Conservation (phyloP, 2,888 invertebrate genomes). For the Cremastobaeus sp. region DNA sequence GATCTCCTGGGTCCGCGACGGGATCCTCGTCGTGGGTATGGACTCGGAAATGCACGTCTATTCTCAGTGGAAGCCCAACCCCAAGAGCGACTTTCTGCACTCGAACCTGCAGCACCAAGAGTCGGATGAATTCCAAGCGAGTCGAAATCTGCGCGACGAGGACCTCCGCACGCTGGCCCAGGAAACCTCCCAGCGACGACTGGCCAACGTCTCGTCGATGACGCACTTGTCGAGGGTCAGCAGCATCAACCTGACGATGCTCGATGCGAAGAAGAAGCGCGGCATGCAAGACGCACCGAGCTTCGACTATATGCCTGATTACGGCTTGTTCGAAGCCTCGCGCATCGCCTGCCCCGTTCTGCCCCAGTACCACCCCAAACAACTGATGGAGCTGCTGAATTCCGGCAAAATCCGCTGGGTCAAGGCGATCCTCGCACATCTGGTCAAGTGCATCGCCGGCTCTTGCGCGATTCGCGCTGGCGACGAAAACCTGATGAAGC, state of each 20-base stretch:
- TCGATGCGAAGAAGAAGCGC: constrained; percentile 85
- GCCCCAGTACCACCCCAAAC: constrained; percentile 99
- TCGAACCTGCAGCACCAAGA: constrained; percentile 79
- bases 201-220: constrained; percentile 87
- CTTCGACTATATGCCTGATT: constrained; percentile 93
- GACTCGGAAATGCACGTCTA: constrained; percentile 99
- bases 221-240: constrained; percentile 90
- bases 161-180: constrained; percentile 84
- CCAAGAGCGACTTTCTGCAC: constrained; percentile 74
- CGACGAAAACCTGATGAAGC: constrained; percentile 77
- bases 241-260: constrained; percentile 89
- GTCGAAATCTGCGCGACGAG: constrained; percentile 85
- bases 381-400: constrained; percentile 97
- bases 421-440: constrained; percentile 97
- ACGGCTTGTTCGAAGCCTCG: constrained; percentile 97
- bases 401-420: constrained; percentile 99
- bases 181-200: constrained; percentile 83
- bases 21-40: constrained; percentile 98
- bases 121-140: constrained; percentile 85
- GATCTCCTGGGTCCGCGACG: constrained; percentile 99
- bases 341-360: constrained; percentile 97
- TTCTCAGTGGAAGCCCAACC: constrained; percentile 96
- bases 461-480: constrained; percentile 79
- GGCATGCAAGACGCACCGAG: constrained; percentile 78
- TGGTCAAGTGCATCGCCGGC: constrained; percentile 87